These are phyloP conservation scores for Hydrolagus affinis DNA, from an alignment of 2,113 vertebrate species.

Conservation along the genomic window DNA sequence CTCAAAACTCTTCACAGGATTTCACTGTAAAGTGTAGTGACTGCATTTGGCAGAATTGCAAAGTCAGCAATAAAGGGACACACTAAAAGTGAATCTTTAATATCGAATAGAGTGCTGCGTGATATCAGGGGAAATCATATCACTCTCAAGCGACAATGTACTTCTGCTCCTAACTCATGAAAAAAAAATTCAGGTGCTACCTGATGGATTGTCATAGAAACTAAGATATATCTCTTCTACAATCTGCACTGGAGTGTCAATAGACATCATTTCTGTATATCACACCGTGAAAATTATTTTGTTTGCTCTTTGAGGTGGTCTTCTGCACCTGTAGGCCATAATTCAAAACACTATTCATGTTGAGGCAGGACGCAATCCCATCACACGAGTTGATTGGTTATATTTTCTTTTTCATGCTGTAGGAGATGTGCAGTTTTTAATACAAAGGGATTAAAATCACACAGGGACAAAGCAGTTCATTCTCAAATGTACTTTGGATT, in stretches of 20 bases:
- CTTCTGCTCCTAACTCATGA: not conserved
- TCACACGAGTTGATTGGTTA: not conserved
- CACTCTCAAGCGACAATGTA: not conserved
- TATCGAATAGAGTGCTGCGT: no score
- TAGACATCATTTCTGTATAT: not conserved
- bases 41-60: no score
- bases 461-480: no score
- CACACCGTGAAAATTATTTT: not conserved
- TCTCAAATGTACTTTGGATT: not conserved
- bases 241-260: not conserved
- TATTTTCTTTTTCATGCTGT: not conserved
- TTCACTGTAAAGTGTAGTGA: no score
- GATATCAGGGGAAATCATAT: no score
- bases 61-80: no score
- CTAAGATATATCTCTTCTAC: not conserved
- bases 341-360: slow-evolving; percentile 24
- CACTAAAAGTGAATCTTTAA: no score
- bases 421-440: not conserved
- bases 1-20: no score
- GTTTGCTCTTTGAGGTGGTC: slow-evolving; percentile 11
- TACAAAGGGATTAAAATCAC: not conserved
- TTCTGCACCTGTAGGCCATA: not conserved
- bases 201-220: not conserved
- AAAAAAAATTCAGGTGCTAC: not conserved
- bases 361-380: not conserved